phyloP scores from a whole-genome alignment of 1,140 invertebrate species.

The Colletes gigas region DNA sequence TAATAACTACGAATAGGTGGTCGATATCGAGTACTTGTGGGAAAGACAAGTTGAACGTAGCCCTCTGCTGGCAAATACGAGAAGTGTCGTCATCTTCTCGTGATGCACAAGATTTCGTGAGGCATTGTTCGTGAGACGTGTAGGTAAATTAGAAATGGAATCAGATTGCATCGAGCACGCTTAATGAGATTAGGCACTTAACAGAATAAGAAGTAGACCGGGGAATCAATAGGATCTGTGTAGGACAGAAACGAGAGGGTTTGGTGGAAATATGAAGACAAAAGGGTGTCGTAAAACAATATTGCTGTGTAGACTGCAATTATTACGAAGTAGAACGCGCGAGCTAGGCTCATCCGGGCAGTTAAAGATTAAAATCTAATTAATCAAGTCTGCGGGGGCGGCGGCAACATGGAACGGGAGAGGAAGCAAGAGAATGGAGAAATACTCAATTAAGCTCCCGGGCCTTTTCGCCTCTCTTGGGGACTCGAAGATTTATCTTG shows the following conservation, averaged over 20 bases:
- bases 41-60: too few species aligned
- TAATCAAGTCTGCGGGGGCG: slow-evolving; percentile 56
- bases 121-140: too few species aligned
- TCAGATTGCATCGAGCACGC: background rate
- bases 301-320: slow-evolving; percentile 35
- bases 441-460: slow-evolving; percentile 65
- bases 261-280: slow-evolving; percentile 22
- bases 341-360: slow-evolving; percentile 49
- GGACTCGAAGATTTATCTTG: slow-evolving; percentile 60
- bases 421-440: slow-evolving; percentile 54
- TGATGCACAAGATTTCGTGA: too few species aligned
- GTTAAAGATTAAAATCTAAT: slow-evolving; percentile 62
- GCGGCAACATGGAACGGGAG: slow-evolving; percentile 21
- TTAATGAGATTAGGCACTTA: slow-evolving; percentile 27
- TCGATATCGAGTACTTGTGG: too few species aligned
- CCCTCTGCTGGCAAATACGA: too few species aligned
- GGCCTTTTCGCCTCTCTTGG: slow-evolving; percentile 61
- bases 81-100: too few species aligned
- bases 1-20: too few species aligned
- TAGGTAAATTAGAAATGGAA: background rate
- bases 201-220: background rate
- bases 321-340: slow-evolving; percentile 39
- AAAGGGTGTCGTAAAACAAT: slow-evolving; percentile 45
- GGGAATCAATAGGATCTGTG: slow-evolving; percentile 21
- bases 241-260: slow-evolving; percentile 15